Percentiles rank a stretch among this genome's conserved stretches.
Conservation (phyloP, 1,140 invertebrate genomes). For the Apis mellifera region Amel_HAv3.1 CM009931.2:25068501-25069000, state of each 20-base stretch:
- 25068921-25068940: background rate
- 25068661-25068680: conserved; percentile 48
- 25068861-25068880: background rate
- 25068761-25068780: background rate
- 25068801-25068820: background rate
- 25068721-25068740: background rate
- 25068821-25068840: background rate
- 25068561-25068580: background rate
- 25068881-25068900: background rate
- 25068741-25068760: too few relatives aligned
- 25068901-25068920: conserved; percentile 1
- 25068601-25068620: conserved; percentile 51
- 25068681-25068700: conserved; percentile 30
- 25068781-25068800: background rate
- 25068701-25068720: conserved; percentile 20
- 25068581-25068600: conserved; percentile 55
- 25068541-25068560: background rate
- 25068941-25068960: background rate
- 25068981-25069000: background rate
- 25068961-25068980: background rate
- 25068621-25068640: conserved; percentile 54
- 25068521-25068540: background rate
- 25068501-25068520: conserved; percentile 49
- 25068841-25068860: conserved; percentile 18
- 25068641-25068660: conserved; percentile 57